Base-by-base conservation (phyloP, 2,888 invertebrate genomes). In the Reticulitermes lucifugus region DNA sequence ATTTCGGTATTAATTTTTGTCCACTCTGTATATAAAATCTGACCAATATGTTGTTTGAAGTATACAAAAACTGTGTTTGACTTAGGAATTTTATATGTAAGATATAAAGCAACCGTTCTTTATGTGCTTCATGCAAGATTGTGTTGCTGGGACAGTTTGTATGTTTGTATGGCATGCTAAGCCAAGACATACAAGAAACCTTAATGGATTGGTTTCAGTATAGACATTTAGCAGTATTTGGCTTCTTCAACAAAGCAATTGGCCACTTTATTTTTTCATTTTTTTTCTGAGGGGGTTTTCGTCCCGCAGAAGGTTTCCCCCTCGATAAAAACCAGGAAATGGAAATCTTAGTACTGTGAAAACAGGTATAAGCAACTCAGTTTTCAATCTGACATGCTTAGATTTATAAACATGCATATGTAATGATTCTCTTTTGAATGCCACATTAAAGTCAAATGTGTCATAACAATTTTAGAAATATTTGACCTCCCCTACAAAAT, bases 231-330 rank as follows among this genome's bases (percentile, higher is more conserved):
- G 22, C 41, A 73, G 18, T 73, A 65, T 65, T 73, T 73, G 73
- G 73, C 73, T 73, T 73, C 41, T 41, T 22, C 21, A 35, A 46
- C n/a, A 77, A 77, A 46, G 22, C n/a, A 77, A 77, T 46, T 43
- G 77, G 41, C 43, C 7, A 46, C n/a, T 77, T 77, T 77, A 51
- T 77, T 77, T 77, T 65, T 77, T 77, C 3, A 46, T 84, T 84
- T 73, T 86, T 84, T 79, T 41, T 84, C 73, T 46, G 86, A 87
- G 87, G 87, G 87, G 88, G 87, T 88, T 88, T 88, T 88, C 81
- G 88, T 88, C 88, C 88, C 87, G 88, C 80, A 88, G 88, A 88
- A 88, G 88, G 88, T 88, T 88, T 88, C 88, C 88, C 87, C 87
- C 87, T 87, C 85, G 65, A 83, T 75, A 84, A 86, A 85, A 81